Evolutionary conservation across 2,888 invertebrate genomes (phyloP), one percentile per base, ranked within the genome.

Genomic region (Drosophila demipolita): DNA sequence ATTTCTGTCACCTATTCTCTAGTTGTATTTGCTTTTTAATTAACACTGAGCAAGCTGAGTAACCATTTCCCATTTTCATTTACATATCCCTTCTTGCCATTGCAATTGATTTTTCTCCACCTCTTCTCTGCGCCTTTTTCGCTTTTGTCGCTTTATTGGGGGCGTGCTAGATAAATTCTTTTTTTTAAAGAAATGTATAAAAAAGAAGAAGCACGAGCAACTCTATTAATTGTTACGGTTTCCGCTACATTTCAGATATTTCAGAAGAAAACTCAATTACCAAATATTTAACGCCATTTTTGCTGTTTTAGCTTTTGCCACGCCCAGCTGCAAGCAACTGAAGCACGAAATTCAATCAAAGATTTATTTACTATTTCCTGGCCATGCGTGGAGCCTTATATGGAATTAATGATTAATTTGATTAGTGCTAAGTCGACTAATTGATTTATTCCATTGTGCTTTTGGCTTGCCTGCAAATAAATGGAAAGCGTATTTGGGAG

Each of bases 211-310:
- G 17, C 36, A 58, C 52, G 60, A 60, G 72, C 35, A 40, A 61
- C 58, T 73, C 74, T 40, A 67, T 71, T 85, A 89, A 87, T 84
- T 87, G 73, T 79, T 84, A 66, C 66, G 87, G 67, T 77, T 84
- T 85, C 84, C 84, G 84, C 79, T 81, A 53, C 48, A 60, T 48
- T 62, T 61, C 20, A 60, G 58, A 26, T 38, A 29, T 29, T 40
- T 38, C 3, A 40, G 62, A 53, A 55, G 36, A 42, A 45, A 52
- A 54, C 62, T 50, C 54, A 85, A 89, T 89, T 87, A 85, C 80
- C 78, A 71, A 87, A 87, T 73, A 75, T 67, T 82, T 82, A 61
- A 36, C 50, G 35, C 88, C 85, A 80, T 87, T 87, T 85, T 68
- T 65, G 89, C 49, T 70, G 85, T 45, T 29, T 48, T 54, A 32